Evolutionary conservation across 2,113 vertebrate genomes (phyloP).

Genomic region (Meleagris gallopavo): DNA sequence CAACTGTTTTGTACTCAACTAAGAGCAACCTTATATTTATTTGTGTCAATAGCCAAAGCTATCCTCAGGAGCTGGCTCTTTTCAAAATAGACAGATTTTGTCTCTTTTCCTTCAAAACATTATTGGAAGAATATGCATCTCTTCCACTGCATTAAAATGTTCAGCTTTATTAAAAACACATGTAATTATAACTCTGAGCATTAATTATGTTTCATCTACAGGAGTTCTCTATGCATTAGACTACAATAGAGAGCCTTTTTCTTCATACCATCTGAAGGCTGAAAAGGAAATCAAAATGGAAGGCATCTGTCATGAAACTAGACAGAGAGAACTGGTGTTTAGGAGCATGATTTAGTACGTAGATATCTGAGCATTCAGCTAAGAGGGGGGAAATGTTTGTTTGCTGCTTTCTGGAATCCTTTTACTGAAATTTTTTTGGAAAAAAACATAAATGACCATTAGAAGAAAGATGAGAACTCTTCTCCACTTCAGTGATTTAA

Average conservation of each 20-base stretch:
- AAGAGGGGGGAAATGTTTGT: not conserved
- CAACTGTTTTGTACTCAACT: not conserved
- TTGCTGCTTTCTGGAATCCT: not conserved
- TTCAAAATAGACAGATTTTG: not conserved
- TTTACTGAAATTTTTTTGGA: not conserved
- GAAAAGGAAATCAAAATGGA: not conserved
- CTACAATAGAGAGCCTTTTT: not conserved
- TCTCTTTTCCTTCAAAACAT: not conserved
- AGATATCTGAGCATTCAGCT: not conserved
- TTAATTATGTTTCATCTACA: not conserved
- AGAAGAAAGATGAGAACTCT: not conserved
- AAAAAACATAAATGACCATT: not conserved
- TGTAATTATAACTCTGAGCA: not conserved
- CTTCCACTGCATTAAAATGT: not conserved
- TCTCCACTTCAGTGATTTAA: not conserved
- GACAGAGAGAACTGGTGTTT: not conserved
- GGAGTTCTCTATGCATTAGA: not conserved
- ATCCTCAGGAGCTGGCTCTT: fast-evolving
- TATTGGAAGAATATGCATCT: not conserved
- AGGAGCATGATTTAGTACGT: not conserved
- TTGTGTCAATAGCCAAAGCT: not conserved
- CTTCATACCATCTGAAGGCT: not conserved
- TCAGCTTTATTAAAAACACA: not conserved
- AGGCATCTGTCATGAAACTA: not conserved
- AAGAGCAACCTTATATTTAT: not conserved